A percentile compares a stretch with the other conserved stretches of the same genome.
Evolutionary conservation across 1,140 invertebrate species (phyloP).

Genomic region (Leptopilina clavipes): DNA sequence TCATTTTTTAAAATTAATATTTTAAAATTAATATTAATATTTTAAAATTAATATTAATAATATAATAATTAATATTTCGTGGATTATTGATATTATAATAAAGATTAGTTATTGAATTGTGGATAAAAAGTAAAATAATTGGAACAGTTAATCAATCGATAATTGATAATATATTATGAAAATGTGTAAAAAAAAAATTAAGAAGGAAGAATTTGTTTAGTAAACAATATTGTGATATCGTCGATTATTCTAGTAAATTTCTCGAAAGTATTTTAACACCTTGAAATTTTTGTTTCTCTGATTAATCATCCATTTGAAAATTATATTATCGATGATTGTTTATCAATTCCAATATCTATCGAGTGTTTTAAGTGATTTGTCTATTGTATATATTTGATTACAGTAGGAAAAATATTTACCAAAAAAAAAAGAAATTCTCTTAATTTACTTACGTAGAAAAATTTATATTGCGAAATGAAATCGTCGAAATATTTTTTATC

Average conservation of each 20-base stretch:
- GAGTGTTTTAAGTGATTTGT: constrained; percentile 2
- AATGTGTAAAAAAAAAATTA: not conserved
- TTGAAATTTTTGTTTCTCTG: not conserved
- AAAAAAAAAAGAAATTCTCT: not conserved
- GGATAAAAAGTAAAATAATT: too few species aligned
- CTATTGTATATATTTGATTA: not conserved
- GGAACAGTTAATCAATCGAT: too few species aligned
- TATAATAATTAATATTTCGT: too few species aligned
- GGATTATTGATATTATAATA: too few species aligned
- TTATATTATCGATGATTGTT: constrained; percentile 10
- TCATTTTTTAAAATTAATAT: too few species aligned
- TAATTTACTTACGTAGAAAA: not conserved
- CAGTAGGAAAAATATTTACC: constrained; percentile 16
- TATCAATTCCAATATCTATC: constrained; percentile 8
- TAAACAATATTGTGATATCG: not conserved
- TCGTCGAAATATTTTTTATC: too few species aligned
- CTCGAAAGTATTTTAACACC: not conserved
- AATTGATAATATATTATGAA: too few species aligned
- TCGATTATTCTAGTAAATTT: not conserved
- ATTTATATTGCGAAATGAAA: not conserved
- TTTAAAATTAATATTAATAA: too few species aligned
- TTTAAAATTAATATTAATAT: too few species aligned
- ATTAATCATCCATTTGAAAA: constrained; percentile 17
- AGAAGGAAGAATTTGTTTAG: not conserved
- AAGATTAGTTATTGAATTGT: too few species aligned